These are phyloP conservation scores for Baryphthengus martii DNA, from an alignment of 2,113 vertebrate species.

Conservation along the genomic window DNA sequence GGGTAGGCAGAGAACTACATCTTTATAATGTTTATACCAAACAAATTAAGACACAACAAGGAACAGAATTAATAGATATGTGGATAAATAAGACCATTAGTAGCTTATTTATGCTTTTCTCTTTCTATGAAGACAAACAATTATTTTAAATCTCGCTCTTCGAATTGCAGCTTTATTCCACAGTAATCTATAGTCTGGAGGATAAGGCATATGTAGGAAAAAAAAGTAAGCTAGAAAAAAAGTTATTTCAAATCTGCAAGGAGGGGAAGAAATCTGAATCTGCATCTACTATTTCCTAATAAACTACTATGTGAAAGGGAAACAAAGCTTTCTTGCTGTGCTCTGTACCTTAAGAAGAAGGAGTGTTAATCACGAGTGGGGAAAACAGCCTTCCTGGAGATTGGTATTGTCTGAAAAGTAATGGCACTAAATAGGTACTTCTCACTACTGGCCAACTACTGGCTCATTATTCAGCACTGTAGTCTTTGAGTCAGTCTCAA, in stretches of 20 bases:
- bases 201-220: neutral
- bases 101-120: neutral
- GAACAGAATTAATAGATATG: neutral
- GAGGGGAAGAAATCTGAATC: neutral
- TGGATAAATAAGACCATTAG: neutral
- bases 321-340: neutral
- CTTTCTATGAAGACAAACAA: neutral
- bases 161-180: neutral
- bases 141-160: neutral
- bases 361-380: neutral
- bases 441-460: neutral
- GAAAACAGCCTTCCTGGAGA: neutral
- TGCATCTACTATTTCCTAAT: neutral
- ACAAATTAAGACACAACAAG: neutral
- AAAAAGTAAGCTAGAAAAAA: neutral
- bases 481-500: neutral
- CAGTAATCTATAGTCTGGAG: neutral
- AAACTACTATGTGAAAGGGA: neutral
- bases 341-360: neutral
- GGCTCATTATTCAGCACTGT: neutral
- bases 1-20: neutral
- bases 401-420: neutral
- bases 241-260: neutral
- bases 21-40: neutral
- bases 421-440: neutral